Percentiles rank a stretch among this genome's conserved stretches.
phyloP scores from a whole-genome alignment of 2,888 invertebrate species.

The Geophilus truncorum region DNA sequence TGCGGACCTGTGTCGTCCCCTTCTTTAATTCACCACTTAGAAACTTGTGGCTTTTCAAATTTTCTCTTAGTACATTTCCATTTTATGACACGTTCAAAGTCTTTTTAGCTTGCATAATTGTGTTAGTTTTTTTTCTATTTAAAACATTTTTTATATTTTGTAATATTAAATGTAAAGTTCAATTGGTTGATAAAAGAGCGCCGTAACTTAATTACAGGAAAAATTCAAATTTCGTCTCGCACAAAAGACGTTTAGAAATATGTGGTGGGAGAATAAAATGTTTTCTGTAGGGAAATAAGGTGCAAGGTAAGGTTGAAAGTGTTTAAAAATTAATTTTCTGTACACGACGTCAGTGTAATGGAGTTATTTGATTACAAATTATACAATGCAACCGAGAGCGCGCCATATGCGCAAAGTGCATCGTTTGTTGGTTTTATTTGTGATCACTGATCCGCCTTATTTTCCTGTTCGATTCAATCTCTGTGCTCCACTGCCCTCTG shows the following conservation, averaged over 20 bases:
- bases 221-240: not conserved
- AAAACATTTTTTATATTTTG: not conserved
- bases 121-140: not conserved
- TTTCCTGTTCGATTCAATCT: conserved; percentile 23
- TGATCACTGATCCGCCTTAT: conserved; percentile 25
- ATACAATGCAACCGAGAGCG: no score
- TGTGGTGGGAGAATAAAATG: no score
- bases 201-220: not conserved
- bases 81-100: not conserved
- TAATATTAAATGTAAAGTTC: not conserved
- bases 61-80: not conserved
- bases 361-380: not conserved
- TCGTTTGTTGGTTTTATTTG: conserved; percentile 14
- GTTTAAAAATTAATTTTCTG: no score
- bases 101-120: not conserved
- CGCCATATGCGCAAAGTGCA: not conserved
- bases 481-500: conserved; percentile 13
- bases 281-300: no score
- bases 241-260: not conserved
- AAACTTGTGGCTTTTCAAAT: conserved; percentile 2
- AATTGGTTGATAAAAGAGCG: not conserved
- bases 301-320: no score
- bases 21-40: conserved; percentile 13
- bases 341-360: no score
- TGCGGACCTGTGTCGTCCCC: not conserved